Conservation (phyloP, 1,140 invertebrate genomes). For the Drosophila trapezifrons region DNA sequence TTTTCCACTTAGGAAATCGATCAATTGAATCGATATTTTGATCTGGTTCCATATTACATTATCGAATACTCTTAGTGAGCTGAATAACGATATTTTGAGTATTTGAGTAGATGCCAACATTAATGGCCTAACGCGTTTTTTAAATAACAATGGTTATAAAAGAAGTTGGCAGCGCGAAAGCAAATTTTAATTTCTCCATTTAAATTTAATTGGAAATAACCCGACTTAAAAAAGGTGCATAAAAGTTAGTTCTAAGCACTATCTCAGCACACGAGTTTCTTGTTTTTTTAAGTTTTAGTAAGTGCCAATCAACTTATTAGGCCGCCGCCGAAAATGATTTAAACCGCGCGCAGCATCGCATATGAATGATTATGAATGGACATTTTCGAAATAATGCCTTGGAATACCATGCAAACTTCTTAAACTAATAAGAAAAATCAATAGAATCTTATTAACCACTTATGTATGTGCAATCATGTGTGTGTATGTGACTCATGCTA, state of each 20-base stretch:
- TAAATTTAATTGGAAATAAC: constrained; percentile 30
- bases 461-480: constrained; percentile 14
- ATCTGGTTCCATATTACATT: background rate
- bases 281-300: constrained; percentile 15
- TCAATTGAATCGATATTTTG: background rate
- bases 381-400: constrained; percentile 17
- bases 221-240: constrained; percentile 8
- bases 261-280: background rate
- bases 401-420: background rate
- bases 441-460: constrained; percentile 11
- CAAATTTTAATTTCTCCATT: constrained; percentile 58
- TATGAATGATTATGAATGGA: constrained; percentile 12
- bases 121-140: constrained; percentile 38
- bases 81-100: constrained; percentile 3
- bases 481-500: constrained; percentile 22
- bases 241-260: background rate
- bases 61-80: background rate
- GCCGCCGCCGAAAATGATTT: background rate
- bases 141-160: constrained; percentile 38
- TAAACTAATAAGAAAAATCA: constrained; percentile 10
- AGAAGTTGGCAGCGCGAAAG: constrained; percentile 65
- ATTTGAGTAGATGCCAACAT: background rate
- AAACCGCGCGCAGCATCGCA: constrained; percentile 17
- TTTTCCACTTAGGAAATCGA: too few species aligned
- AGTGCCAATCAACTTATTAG: constrained; percentile 7